These are phyloP conservation scores for Meda fulgida DNA, from an alignment of 2,797 vertebrate species.

Conservation along the genomic window DNA sequence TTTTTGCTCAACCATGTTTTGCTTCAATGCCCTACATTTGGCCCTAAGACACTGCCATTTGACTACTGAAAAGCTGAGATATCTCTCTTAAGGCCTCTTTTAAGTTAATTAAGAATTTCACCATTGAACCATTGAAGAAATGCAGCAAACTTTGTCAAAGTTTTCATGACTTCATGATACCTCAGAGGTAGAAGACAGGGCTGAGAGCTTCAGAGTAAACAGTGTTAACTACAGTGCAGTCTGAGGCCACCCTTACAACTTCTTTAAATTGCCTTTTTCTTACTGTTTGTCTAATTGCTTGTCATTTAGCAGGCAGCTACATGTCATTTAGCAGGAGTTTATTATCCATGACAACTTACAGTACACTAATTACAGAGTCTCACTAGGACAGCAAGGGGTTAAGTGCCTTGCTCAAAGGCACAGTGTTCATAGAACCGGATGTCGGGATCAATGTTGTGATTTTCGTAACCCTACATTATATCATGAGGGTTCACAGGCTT, in stretches of 20 bases:
- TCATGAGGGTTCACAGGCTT: background rate
- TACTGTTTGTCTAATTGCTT: constrained; percentile 37
- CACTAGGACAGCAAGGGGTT: constrained; percentile 30
- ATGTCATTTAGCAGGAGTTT: constrained; percentile 29
- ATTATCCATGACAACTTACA: constrained; percentile 35
- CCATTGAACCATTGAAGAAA: background rate
- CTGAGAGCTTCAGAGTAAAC: background rate
- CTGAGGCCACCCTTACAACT: constrained; percentile 2
- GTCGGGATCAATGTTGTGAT: constrained; percentile 17
- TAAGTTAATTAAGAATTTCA: background rate
- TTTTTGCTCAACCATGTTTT: background rate
- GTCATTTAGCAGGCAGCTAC: constrained; percentile 33
- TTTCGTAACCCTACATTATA: constrained; percentile 20
- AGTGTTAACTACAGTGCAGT: background rate
- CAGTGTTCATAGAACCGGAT: constrained; percentile 6
- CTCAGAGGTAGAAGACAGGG: background rate
- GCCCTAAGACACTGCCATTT: background rate
- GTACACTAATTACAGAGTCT: constrained; percentile 21
- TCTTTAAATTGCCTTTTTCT: constrained; percentile 12
- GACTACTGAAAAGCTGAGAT: background rate
- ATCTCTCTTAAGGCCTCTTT: background rate
- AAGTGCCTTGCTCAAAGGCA: constrained; percentile 28
- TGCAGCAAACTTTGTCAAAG: background rate
- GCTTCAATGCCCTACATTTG: background rate
- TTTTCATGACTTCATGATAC: background rate